Percentiles rank a stretch among this genome's conserved stretches.
phyloP scores from a whole-genome alignment of 2,797 vertebrate genomes.

The Cygnus olor region DNA sequence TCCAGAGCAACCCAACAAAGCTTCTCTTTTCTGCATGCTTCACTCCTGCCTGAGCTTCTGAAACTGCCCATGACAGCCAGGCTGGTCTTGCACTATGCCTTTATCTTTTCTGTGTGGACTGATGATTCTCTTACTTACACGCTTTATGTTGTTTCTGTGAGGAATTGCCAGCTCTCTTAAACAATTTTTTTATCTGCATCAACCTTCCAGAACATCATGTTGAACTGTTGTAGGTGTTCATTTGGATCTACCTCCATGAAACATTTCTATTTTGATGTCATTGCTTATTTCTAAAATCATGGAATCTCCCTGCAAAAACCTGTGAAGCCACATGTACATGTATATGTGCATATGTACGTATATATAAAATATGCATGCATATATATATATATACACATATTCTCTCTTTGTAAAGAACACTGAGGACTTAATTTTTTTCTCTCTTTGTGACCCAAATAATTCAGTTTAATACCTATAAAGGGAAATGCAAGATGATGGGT shows the following conservation, averaged over 20 bases:
- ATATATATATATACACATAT: rapidly evolving
- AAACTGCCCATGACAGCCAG: neutral
- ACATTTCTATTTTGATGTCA: neutral
- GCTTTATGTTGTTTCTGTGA: neutral
- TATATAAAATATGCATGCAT: neutral
- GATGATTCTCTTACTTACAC: neutral
- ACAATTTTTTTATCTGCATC: neutral
- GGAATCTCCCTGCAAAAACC: neutral
- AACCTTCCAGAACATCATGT: neutral
- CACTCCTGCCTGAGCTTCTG: neutral
- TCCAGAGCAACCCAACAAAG: neutral
- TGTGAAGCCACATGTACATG: neutral
- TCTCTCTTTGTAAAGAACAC: neutral
- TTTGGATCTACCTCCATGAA: neutral
- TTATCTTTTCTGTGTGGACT: neutral
- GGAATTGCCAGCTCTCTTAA: neutral
- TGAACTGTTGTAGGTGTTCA: neutral
- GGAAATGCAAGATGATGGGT: neutral
- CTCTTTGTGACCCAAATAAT: neutral
- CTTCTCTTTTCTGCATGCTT: neutral
- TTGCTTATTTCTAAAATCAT: neutral
- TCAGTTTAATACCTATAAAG: neutral
- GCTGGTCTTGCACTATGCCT: neutral
- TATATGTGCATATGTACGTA: too few relatives aligned
- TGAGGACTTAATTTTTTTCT: neutral